Conservation (phyloP, 2,113 vertebrate genomes). For the Crotalus tigris region DNA sequence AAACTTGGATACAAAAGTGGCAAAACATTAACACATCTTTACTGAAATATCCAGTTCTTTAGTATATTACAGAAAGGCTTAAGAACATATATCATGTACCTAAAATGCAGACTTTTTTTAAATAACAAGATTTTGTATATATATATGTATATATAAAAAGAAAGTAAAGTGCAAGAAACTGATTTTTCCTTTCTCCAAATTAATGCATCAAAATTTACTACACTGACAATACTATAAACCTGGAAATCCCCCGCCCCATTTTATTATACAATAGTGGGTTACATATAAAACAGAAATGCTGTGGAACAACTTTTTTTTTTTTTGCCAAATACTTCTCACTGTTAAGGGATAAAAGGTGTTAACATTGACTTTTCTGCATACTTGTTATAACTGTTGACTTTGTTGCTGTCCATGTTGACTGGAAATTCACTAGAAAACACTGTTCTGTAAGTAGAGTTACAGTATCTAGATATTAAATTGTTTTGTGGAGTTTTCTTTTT, state of each 20-base stretch:
- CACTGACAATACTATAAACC: slow-evolving; percentile 5
- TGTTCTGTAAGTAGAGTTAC: slow-evolving; percentile 33
- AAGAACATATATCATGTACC: slow-evolving; percentile 68
- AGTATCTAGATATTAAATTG: neutral
- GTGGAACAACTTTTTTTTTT: neutral
- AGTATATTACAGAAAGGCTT: slow-evolving; percentile 74
- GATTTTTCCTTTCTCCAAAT: slow-evolving; percentile 46
- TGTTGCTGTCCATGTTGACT: slow-evolving; percentile 10
- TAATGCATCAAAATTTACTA: slow-evolving; percentile 51
- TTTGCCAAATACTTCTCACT: slow-evolving; percentile 29
- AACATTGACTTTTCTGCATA: slow-evolving; percentile 7
- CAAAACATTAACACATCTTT: slow-evolving; percentile 70
- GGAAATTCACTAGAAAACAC: slow-evolving; percentile 19
- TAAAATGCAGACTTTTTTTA: slow-evolving; percentile 64
- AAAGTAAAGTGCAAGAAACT: slow-evolving; percentile 78
- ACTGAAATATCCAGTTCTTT: slow-evolving; percentile 79
- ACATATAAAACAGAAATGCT: slow-evolving; percentile 36
- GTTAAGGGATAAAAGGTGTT: slow-evolving; percentile 29
- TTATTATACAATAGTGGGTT: neutral
- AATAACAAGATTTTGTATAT: slow-evolving; percentile 67
- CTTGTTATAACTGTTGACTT: neutral
- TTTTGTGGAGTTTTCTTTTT: neutral
- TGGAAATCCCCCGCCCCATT: slow-evolving; percentile 36
- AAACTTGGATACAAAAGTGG: slow-evolving; percentile 42
- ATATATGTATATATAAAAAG: slow-evolving; percentile 69